phyloP scores from a whole-genome alignment of 1,140 invertebrate species.

The Drosophila quadrilineata region DNA sequence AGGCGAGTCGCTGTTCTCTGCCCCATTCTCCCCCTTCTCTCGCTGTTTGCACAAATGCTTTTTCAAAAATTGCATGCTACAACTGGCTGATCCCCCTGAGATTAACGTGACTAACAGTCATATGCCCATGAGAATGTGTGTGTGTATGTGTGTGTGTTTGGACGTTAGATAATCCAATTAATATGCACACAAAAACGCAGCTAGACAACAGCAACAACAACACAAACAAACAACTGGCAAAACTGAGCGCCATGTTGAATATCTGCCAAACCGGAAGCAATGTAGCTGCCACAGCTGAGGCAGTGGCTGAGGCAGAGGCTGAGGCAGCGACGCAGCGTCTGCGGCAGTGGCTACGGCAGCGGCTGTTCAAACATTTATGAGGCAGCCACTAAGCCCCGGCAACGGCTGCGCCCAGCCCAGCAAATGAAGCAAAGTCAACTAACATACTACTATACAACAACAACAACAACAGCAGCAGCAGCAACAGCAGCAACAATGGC shows the following conservation, averaged over 20 bases:
- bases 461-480: too few relatives aligned
- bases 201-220: constrained; percentile 26
- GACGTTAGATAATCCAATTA: constrained; percentile 73
- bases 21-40: not conserved
- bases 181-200: constrained; percentile 74
- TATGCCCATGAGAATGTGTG: constrained; percentile 20
- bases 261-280: constrained; percentile 33
- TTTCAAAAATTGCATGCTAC: constrained; percentile 74
- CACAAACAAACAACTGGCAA: constrained; percentile 8
- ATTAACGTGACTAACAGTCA: constrained; percentile 65
- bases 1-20: constrained; percentile 1
- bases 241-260: constrained; percentile 37
- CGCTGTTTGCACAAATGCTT: constrained; percentile 72
- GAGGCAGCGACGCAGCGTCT: not conserved
- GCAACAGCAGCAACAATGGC: not conserved
- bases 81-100: constrained; percentile 57
- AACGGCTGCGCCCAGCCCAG: too few relatives aligned
- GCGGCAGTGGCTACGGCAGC: constrained; percentile 1
- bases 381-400: constrained; percentile 5
- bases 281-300: constrained; percentile 1
- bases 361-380: constrained; percentile 49
- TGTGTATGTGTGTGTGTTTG: constrained; percentile 5
- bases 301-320: constrained; percentile 7
- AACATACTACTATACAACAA: too few relatives aligned
- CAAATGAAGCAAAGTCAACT: too few relatives aligned